A percentile compares a stretch with the other conserved stretches of the same genome.
phyloP scores from a whole-genome alignment of 2,888 invertebrate genomes.

The Platerodrilus igneus region DNA sequence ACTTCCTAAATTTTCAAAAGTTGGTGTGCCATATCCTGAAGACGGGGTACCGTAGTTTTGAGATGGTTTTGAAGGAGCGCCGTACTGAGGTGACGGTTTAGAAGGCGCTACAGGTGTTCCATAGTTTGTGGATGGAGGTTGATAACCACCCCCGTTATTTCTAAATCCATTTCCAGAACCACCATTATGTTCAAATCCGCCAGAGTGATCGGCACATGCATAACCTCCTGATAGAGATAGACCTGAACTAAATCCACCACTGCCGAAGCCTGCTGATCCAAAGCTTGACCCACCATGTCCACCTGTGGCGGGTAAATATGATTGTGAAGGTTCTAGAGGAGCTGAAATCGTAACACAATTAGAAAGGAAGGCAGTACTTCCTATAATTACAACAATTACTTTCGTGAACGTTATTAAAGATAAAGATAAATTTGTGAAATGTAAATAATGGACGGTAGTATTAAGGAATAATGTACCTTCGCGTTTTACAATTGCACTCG shows the following conservation, averaged over 20 bases:
- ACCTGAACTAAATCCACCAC: background rate
- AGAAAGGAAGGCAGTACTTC: too few species aligned
- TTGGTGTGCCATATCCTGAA: too few species aligned
- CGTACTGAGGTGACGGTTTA: conserved; percentile 35
- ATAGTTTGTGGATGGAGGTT: conserved; percentile 55
- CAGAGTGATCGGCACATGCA: too few species aligned
- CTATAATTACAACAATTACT: too few species aligned
- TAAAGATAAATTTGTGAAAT: too few species aligned
- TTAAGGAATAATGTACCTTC: conserved; percentile 35
- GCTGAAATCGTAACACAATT: conserved; percentile 10
- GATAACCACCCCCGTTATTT: conserved; percentile 48
- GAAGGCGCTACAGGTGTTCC: conserved; percentile 37
- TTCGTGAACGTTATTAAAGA: too few species aligned
- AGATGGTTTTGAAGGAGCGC: conserved; percentile 50
- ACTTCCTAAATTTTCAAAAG: too few species aligned
- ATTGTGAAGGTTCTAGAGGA: conserved; percentile 12
- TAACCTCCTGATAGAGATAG: conserved; percentile 1
- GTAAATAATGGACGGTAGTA: conserved; percentile 1
- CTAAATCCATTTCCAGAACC: conserved; percentile 10
- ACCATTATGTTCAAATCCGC: conserved; percentile 6
- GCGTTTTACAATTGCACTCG: conserved; percentile 36
- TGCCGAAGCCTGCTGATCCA: conserved; percentile 1
- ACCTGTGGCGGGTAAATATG: conserved; percentile 14
- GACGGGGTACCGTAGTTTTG: conserved; percentile 55
- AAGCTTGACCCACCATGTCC: conserved; percentile 7